Evolutionary conservation across 1,140 invertebrate species (phyloP), one percentile per base, ranked within the genome.

Genomic region (Philotrypesis tridentata): DNA sequence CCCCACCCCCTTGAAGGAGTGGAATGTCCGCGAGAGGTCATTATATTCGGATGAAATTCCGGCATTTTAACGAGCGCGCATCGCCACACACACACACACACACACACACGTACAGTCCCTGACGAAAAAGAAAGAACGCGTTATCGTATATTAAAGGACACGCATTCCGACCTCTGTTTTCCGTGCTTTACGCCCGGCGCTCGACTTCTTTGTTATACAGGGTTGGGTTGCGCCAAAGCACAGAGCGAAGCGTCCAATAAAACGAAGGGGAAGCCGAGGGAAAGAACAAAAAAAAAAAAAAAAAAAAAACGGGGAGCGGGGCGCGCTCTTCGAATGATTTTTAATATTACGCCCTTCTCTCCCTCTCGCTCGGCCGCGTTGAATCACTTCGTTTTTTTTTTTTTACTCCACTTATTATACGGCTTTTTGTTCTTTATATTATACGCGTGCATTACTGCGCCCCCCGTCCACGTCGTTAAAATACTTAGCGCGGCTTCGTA

Each of bases 91-190:
- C n/a, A n/a, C n/a, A n/a, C n/a, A n/a, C n/a, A n/a, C n/a, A n/a
- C n/a, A 14, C 17, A 9, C 12, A 14, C 9, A 17, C n/a, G n/a
- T n/a, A n/a, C 9, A 37, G 33, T 6, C 48, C 21, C 17, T 17
- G 48, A n/a, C 7, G 17, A 65, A 82, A 65, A 82, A 82, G 73
- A 43, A 72, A 48, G 33, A 61, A 14, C 31, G 68, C 29, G 55
- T 76, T 76, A 61, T 71, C 74, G 65, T 76, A 82, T 40, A 77
- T 82, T 77, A 82, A 71, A 70, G 48, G 65, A 77, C 68, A n/a
- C n/a, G n/a, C n/a, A 82, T 77, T 77, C 74, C 80, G 27, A 14
- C 9, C 25, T 31, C n/a, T 43, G 5, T 67, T 37, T 55, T 70
- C 27, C 6, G 14, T 68, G 43, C 14, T 79, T 79, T 71, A 61